Conservation (phyloP, 2,113 vertebrate species). For the Phyllopteryx taeniolatus region DNA sequence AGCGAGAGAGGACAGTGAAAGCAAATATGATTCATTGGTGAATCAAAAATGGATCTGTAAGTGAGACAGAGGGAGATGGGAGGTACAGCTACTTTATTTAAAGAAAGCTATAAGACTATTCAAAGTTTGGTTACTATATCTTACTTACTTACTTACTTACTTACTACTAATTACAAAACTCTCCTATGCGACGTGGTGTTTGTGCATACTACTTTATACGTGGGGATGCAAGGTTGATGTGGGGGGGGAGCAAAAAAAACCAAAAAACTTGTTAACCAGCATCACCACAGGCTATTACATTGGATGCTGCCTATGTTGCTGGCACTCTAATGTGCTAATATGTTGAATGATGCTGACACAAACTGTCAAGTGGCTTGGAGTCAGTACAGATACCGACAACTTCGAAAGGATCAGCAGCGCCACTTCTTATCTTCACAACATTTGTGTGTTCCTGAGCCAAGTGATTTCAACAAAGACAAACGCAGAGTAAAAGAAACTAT, state of each 20-base stretch:
- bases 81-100: background rate
- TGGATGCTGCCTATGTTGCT: constrained; percentile 19
- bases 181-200: background rate
- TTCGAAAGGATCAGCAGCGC: background rate
- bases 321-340: constrained; percentile 18
- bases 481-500: background rate
- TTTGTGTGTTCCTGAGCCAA: background rate
- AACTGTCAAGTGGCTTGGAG: constrained; percentile 14
- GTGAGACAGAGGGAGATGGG: background rate
- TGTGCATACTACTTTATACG: background rate
- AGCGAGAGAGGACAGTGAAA: constrained; percentile 15
- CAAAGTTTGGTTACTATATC: background rate
- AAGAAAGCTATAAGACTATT: background rate
- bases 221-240: background rate
- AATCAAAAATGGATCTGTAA: constrained; percentile 42
- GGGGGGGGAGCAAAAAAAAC: background rate
- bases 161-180: background rate
- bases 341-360: constrained; percentile 33
- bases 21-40: constrained; percentile 29
- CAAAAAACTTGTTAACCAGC: background rate
- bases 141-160: too few relatives aligned
- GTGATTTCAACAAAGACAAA: background rate
- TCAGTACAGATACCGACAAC: constrained; percentile 9
- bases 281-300: constrained; percentile 45
- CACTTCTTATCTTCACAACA: background rate